A percentile compares a stretch with the other conserved stretches of the same genome.
These are phyloP conservation scores for Venustoraphidia nigricollis DNA, from an alignment of 2,888 invertebrate species.

Conservation along the genomic window DNA sequence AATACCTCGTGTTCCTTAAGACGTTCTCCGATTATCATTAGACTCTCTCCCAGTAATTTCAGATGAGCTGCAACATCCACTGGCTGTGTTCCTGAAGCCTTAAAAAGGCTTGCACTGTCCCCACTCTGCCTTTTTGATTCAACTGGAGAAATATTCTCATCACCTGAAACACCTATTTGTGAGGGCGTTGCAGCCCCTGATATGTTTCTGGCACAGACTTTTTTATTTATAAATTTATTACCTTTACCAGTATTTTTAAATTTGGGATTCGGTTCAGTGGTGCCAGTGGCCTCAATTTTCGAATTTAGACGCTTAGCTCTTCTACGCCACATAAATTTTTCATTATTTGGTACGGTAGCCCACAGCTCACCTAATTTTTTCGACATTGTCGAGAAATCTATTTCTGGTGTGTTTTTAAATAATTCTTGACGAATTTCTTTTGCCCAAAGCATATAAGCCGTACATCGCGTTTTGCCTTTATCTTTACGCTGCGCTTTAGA, in stretches of 20 bases:
- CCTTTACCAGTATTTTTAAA: conserved; percentile 10
- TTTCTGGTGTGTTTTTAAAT: conserved; percentile 52
- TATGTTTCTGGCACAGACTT: conserved; percentile 8
- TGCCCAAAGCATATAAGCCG: conserved; percentile 87
- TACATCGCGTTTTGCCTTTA: conserved; percentile 66
- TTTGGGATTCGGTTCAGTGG: conserved; percentile 4
- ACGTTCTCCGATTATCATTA: conserved; percentile 84
- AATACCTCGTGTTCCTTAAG: conserved; percentile 79
- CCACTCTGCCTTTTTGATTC: conserved; percentile 19
- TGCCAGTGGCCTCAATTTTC: conserved; percentile 14
- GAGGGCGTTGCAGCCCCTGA: conserved; percentile 14
- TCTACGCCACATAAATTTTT: conserved; percentile 63
- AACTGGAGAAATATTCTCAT: conserved; percentile 22
- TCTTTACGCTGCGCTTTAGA: conserved; percentile 64
- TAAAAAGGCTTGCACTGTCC: conserved; percentile 29
- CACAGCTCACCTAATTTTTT: conserved; percentile 77
- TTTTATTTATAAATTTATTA: conserved; percentile 31
- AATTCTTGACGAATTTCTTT: conserved; percentile 65
- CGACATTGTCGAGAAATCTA: conserved; percentile 74
- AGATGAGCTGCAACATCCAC: conserved; percentile 88
- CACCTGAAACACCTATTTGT: conserved; percentile 25
- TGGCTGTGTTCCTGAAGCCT: conserved; percentile 59
- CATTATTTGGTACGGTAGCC: conserved; percentile 57
- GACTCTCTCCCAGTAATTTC: conserved; percentile 80
- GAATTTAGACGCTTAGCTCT: conserved; percentile 50